Conservation (phyloP, 2,113 vertebrate species). For the Speoplatyrhinus poulsoni region DNA sequence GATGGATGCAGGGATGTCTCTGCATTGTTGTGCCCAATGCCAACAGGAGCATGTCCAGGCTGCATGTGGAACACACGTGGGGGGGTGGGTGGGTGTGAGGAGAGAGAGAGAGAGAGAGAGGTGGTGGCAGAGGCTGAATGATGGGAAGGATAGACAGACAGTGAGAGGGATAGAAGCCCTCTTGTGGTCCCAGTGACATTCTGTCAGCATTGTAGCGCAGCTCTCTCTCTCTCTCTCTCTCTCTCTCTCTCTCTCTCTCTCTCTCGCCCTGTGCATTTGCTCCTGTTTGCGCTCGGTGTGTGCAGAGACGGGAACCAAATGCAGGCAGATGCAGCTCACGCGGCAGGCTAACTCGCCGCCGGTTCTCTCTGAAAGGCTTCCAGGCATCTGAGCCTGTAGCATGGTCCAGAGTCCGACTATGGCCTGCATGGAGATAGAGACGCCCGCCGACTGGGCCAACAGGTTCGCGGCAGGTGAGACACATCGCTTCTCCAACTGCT, state of each 20-base stretch:
- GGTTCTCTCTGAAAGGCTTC: neutral
- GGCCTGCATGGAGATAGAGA: conserved; percentile 55
- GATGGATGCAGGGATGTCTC: conserved; percentile 8
- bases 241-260: neutral
- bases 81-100: neutral
- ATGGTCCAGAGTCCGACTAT: conserved; percentile 27
- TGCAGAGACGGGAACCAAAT: too few relatives aligned
- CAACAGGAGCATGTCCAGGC: neutral
- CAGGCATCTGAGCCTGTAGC: neutral
- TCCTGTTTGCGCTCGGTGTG: too few relatives aligned
- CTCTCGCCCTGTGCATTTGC: neutral
- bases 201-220: neutral
- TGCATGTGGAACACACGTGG: neutral
- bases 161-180: conserved; percentile 5
- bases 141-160: neutral
- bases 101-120: conserved; percentile 2
- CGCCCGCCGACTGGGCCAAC: conserved; percentile 28
- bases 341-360: neutral
- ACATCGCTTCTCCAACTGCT: too few relatives aligned
- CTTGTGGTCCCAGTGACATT: neutral
- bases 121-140: neutral
- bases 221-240: neutral
- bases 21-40: conserved; percentile 1
- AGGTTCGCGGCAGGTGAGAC: conserved; percentile 59
- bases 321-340: too few relatives aligned